Evolutionary conservation across 2,888 invertebrate genomes (phyloP).

Genomic region (Hermaeophaga mercurialis): DNA sequence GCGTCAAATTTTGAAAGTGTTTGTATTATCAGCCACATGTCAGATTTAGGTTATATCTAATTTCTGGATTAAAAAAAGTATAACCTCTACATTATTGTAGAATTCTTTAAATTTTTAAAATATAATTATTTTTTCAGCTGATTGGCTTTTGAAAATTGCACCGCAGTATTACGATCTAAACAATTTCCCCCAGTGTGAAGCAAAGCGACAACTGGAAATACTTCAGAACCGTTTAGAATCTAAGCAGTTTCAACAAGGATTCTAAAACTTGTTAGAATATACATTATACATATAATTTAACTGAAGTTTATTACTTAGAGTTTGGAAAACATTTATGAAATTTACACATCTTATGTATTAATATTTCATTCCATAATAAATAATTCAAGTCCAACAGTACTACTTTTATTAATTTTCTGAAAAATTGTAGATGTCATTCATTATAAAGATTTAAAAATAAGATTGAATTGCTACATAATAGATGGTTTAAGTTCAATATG

Average conservation of each 20-base stretch:
- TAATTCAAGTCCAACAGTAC: background rate
- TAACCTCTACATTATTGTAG: too few relatives aligned
- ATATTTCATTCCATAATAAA: conserved; percentile 24
- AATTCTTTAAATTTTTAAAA: too few relatives aligned
- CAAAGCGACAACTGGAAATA: conserved; percentile 88
- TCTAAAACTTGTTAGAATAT: conserved; percentile 60
- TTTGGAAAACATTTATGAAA: conserved; percentile 10
- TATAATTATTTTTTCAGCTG: conserved; percentile 64
- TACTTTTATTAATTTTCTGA: too few relatives aligned
- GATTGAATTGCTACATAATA: too few relatives aligned
- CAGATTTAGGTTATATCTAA: too few relatives aligned
- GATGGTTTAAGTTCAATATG: too few relatives aligned
- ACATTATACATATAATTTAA: background rate
- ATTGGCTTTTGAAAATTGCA: conserved; percentile 93
- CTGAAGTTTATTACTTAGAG: background rate
- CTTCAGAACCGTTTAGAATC: conserved; percentile 86
- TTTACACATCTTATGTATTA: conserved; percentile 15
- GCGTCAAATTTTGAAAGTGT: too few relatives aligned
- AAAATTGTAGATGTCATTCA: too few relatives aligned
- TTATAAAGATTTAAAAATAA: too few relatives aligned
- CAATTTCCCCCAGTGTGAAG: conserved; percentile 98
- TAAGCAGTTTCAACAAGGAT: conserved; percentile 86
- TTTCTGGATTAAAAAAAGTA: too few relatives aligned
- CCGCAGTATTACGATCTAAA: conserved; percentile 98
- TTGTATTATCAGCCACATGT: too few relatives aligned